Conservation (phyloP, 1,140 invertebrate species). For the Drosophila bifasciata region DNA sequence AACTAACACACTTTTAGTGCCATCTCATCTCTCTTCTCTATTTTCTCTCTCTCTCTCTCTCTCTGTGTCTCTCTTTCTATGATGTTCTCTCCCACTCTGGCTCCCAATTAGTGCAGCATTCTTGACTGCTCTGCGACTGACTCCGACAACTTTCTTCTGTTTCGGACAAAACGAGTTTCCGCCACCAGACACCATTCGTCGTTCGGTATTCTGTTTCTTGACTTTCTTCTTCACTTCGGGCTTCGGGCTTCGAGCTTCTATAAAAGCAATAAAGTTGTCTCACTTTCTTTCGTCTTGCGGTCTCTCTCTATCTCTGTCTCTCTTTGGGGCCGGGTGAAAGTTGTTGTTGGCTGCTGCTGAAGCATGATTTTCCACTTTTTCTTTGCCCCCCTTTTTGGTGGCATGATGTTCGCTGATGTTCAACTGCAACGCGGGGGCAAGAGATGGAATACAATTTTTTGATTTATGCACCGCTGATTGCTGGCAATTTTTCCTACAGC, state of each 20-base stretch:
- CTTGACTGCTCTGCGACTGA: slow-evolving; percentile 8
- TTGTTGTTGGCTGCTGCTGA: slow-evolving; percentile 64
- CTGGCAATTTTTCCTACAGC: slow-evolving; percentile 44
- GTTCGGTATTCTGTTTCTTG: slow-evolving; percentile 49
- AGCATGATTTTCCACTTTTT: slow-evolving; percentile 80
- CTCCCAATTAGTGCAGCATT: slow-evolving; percentile 38
- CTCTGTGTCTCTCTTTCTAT: neutral
- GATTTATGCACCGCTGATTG: slow-evolving; percentile 71
- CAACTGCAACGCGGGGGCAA: slow-evolving; percentile 25
- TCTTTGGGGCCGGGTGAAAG: slow-evolving; percentile 61
- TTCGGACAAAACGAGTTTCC: slow-evolving; percentile 42
- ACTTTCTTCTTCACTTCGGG: slow-evolving; percentile 48
- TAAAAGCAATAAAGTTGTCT: slow-evolving; percentile 47
- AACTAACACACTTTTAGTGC: slow-evolving; percentile 32
- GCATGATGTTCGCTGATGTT: slow-evolving; percentile 21
- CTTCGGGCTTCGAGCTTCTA: slow-evolving; percentile 12
- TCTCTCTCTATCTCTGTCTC: slow-evolving; percentile 9
- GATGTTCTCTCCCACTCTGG: too few species aligned
- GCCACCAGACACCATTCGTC: slow-evolving; percentile 23
- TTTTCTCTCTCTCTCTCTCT: neutral
- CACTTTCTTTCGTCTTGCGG: slow-evolving; percentile 40
- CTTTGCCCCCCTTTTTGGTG: slow-evolving; percentile 48
- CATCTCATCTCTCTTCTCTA: neutral
- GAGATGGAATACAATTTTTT: slow-evolving; percentile 42
- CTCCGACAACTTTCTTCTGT: slow-evolving; percentile 42